phyloP scores from a whole-genome alignment of 2,797 vertebrate species.

The Myotis daubentonii region DNA sequence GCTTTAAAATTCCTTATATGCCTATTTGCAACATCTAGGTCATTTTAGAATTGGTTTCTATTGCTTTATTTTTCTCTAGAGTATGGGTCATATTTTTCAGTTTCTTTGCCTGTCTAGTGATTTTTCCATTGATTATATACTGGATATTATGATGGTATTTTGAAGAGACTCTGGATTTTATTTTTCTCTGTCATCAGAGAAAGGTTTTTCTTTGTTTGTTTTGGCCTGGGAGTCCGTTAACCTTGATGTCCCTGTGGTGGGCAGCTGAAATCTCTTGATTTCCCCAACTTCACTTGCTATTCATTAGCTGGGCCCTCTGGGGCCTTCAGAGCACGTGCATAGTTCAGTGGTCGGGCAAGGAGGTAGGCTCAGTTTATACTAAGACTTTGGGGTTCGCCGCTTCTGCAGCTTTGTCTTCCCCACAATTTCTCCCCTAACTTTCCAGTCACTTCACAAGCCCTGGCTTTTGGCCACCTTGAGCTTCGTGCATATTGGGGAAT shows the following conservation, averaged over 20 bases:
- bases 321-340: background rate
- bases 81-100: background rate
- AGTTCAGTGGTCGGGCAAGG: background rate
- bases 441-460: background rate
- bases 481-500: background rate
- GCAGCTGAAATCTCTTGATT: background rate
- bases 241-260: background rate
- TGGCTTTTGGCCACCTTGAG: background rate
- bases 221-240: background rate
- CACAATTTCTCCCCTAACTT: background rate
- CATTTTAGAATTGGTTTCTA: background rate
- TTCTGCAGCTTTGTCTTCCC: background rate
- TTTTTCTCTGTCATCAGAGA: background rate
- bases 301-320: background rate
- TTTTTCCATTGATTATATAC: background rate
- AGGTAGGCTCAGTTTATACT: background rate
- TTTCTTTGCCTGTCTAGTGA: background rate
- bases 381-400: background rate
- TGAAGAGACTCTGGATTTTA: background rate
- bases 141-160: background rate
- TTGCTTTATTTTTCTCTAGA: background rate
- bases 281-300: background rate
- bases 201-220: background rate
- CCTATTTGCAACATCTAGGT: background rate
- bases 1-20: background rate